phyloP scores from a whole-genome alignment of 2,888 invertebrate genomes.

The Acholoe squamosa region DNA sequence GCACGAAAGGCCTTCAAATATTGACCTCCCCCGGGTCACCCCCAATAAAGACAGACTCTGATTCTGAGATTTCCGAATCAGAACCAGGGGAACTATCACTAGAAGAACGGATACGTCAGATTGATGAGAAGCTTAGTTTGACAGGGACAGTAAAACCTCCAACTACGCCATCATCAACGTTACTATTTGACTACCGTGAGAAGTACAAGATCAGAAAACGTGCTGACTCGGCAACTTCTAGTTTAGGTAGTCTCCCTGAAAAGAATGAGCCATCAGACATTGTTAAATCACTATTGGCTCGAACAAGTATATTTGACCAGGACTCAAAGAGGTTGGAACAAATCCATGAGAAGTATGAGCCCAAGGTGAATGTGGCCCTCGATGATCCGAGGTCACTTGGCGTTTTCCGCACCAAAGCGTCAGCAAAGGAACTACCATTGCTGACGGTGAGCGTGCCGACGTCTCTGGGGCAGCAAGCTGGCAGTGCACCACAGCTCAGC shows the following conservation, averaged over 20 bases:
- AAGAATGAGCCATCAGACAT: conserved; percentile 95
- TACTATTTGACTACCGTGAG: conserved; percentile 71
- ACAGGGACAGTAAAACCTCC: conserved; percentile 68
- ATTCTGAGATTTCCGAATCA: conserved; percentile 63
- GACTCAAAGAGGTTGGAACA: conserved; percentile 91
- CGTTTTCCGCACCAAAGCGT: conserved; percentile 48
- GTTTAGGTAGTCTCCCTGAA: conserved; percentile 53
- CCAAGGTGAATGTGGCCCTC: conserved; percentile 74
- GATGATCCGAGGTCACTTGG: conserved; percentile 29
- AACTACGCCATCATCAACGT: conserved; percentile 40
- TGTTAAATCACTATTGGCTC: conserved; percentile 94
- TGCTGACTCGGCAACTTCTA: conserved; percentile 71
- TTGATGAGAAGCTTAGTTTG: conserved; percentile 93
- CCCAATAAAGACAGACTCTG: conserved; percentile 46
- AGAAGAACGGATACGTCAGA: conserved; percentile 94
- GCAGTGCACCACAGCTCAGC: conserved; percentile 27
- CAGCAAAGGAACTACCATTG: background rate
- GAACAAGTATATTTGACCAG: conserved; percentile 96
- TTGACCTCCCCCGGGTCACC: conserved; percentile 61
- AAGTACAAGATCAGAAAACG: conserved; percentile 74
- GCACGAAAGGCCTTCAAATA: background rate
- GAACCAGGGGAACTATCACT: conserved; percentile 85
- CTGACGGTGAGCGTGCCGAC: background rate
- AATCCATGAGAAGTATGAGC: conserved; percentile 91
- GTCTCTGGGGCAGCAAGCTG: conserved; percentile 31